A percentile compares a stretch with the other conserved stretches of the same genome.
These are phyloP conservation scores for Siphamia tubifer DNA, from an alignment of 2,113 vertebrate genomes.

Conservation along the genomic window DNA sequence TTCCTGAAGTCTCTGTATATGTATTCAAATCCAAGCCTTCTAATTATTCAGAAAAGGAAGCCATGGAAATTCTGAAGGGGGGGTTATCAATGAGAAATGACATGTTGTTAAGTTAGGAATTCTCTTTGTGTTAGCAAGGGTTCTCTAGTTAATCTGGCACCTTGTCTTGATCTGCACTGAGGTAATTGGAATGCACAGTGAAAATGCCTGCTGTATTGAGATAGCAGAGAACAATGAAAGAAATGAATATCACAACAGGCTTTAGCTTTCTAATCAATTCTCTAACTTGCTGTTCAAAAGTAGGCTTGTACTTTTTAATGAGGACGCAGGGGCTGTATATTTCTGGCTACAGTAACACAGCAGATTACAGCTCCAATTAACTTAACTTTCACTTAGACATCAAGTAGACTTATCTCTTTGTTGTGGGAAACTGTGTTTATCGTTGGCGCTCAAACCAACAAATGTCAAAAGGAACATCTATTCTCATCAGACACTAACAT, in stretches of 20 bases:
- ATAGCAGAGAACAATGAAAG: slow-evolving; percentile 76
- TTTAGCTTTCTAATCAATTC: slow-evolving; percentile 75
- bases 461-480: slow-evolving; percentile 39
- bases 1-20: slow-evolving; percentile 61
- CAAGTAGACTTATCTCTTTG: slow-evolving; percentile 39
- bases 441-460: slow-evolving; percentile 50
- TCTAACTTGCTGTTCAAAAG: slow-evolving; percentile 71
- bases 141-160: slow-evolving; percentile 79
- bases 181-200: slow-evolving; percentile 74
- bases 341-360: slow-evolving; percentile 46
- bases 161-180: slow-evolving; percentile 77
- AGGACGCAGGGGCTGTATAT: slow-evolving; percentile 53
- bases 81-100: slow-evolving; percentile 77
- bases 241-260: slow-evolving; percentile 73
- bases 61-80: slow-evolving; percentile 58
- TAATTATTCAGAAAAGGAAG: slow-evolving; percentile 74
- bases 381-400: slow-evolving; percentile 63
- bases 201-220: slow-evolving; percentile 62
- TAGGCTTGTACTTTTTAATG: slow-evolving; percentile 75
- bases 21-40: slow-evolving; percentile 73
- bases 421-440: slow-evolving; percentile 59
- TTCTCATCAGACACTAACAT: slow-evolving; percentile 15
- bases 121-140: slow-evolving; percentile 81
- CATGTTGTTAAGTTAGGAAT: slow-evolving; percentile 82
- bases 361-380: slow-evolving; percentile 73